Evolutionary conservation across 2,113 vertebrate genomes (phyloP), one percentile per base, ranked within the genome.

Genomic region (Athene cunicularia): DNA sequence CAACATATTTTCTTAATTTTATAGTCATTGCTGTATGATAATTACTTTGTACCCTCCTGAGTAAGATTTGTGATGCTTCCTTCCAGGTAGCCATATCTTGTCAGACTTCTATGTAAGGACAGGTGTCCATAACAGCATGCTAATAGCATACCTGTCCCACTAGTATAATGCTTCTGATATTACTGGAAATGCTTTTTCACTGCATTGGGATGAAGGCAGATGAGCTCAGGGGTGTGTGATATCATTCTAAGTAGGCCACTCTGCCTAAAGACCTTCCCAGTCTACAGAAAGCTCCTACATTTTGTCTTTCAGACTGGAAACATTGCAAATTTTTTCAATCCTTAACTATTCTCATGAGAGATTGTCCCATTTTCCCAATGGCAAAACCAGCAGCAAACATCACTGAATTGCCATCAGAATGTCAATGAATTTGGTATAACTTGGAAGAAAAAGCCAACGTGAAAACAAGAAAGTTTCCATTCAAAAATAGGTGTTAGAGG

Each of bases 1-100:
- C 22, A 95, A 80, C 41, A 39, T 76, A 85, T 95, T 97, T 95
- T 93, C 77, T 84, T 90, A 75, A 88, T 85, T 96, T 93, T 76
- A 45, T 64, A 82, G 39, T 73, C 32, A 35, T 73, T 89, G 30
- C 7, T 76, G 58, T 45, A 80, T 73, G 45, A 9, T 28, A 80
- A 88, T 85, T 86, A 43, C 43, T 85, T 68, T 60, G 41, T 70
- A 53, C 37, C 26, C 20, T 95, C 53, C 70, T 75, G 17, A 26
- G 26, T 68, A 68, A 50, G 30, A 24, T 24, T 92, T 84, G 37
- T 52, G 33, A 66, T 66, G 16, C 14, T 91, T 91, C 64, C 66
- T 89, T 89, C 83, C 79, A 6, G 12, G 14, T 4, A 83, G 53
- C 5, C 9, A 8, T 60, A 60, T 43, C 33, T 75, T 62, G 22